Percentiles rank a stretch among this genome's conserved stretches.
Conservation (phyloP, 1,140 invertebrate species). For the Drosophila pachea region DNA sequence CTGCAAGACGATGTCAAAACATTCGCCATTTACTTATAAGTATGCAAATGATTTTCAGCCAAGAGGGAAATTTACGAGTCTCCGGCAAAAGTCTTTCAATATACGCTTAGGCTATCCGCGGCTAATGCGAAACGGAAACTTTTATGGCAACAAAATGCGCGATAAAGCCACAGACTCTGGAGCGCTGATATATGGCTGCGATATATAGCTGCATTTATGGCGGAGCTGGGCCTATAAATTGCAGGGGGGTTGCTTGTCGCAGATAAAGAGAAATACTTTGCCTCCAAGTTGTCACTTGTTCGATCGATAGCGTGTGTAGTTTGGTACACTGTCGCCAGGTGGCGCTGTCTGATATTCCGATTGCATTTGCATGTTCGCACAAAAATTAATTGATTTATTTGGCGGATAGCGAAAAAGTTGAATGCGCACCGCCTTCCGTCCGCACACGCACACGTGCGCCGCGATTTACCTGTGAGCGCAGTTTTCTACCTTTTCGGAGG, state of each 20-base stretch:
- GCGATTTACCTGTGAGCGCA: conserved; percentile 53
- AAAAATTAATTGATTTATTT: conserved; percentile 73
- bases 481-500: background rate
- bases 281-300: conserved; percentile 39
- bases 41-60: conserved; percentile 68
- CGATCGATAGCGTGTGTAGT: conserved; percentile 7
- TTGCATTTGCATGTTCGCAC: conserved; percentile 51
- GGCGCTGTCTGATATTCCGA: conserved; percentile 30
- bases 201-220: conserved; percentile 20
- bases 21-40: conserved; percentile 61
- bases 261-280: conserved; percentile 31
- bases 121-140: conserved; percentile 60
- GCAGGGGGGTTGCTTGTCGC: conserved; percentile 23
- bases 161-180: conserved; percentile 22
- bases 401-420: conserved; percentile 52
- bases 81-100: conserved; percentile 46
- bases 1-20: conserved; percentile 55
- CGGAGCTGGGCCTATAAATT: conserved; percentile 41
- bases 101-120: conserved; percentile 27
- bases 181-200: conserved; percentile 28
- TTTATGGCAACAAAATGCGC: conserved; percentile 48
- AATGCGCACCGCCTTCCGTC: conserved; percentile 5
- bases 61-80: conserved; percentile 49
- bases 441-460: conserved; percentile 23
- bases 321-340: conserved; percentile 49